phyloP scores from a whole-genome alignment of 2,888 invertebrate species.

The Heliconius charithonia region DNA sequence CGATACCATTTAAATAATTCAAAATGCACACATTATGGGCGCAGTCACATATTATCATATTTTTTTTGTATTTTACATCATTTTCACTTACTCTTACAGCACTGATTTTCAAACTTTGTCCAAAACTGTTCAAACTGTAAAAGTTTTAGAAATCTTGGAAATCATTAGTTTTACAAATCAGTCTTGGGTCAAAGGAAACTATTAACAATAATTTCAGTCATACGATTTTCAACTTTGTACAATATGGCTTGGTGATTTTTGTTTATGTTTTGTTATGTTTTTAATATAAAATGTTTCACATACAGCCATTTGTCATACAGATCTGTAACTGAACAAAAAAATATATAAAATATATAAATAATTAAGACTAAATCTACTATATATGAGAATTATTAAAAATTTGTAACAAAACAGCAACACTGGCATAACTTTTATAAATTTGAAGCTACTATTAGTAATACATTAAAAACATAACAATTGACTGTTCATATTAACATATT shows the following conservation, averaged over 20 bases:
- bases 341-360: not conserved
- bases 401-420: not conserved
- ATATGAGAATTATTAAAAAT: not conserved
- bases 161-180: constrained; percentile 57
- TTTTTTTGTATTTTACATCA: constrained; percentile 19
- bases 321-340: not conserved
- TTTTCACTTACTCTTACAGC: constrained; percentile 51
- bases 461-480: constrained; percentile 29
- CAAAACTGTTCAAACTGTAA: constrained; percentile 39
- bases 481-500: constrained; percentile 35
- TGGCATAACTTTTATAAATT: not conserved
- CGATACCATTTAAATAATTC: constrained; percentile 48
- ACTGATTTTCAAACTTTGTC: constrained; percentile 44
- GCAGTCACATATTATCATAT: constrained; percentile 14
- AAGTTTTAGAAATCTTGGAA: constrained; percentile 45
- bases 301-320: not conserved
- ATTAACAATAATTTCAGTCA: constrained; percentile 52
- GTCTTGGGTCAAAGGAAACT: constrained; percentile 78
- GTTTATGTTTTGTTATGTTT: constrained; percentile 12
- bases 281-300: constrained; percentile 14
- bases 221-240: constrained; percentile 36
- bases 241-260: constrained; percentile 28
- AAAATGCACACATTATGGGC: constrained; percentile 50
- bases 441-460: not conserved
- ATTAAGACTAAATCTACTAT: not conserved